Evolutionary conservation across 2,888 invertebrate species (phyloP), one percentile per base, ranked within the genome.

Genomic region (Isoperla grammatica): DNA sequence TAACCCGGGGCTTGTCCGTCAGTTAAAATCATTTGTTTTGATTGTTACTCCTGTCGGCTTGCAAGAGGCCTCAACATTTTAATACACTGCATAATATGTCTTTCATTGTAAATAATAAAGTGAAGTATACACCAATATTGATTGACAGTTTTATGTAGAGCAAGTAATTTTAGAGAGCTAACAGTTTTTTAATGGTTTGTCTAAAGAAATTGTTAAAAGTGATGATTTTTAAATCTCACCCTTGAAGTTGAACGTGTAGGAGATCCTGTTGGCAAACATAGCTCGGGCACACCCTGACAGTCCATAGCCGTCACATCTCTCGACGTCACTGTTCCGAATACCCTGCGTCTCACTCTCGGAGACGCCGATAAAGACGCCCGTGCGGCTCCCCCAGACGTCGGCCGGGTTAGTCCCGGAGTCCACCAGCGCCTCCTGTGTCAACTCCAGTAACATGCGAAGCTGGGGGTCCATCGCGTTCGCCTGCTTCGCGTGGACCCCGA

Each of bases 231-330:
- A n/a, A n/a, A n/a, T 53, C 49, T 64, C 67, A 79, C 78, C 95
- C 72, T 84, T 88, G 66, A 97, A 88, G 74, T 98, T 96, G 76
- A 97, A 97, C 53, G 94, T 88, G 78, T 87, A 99, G 0, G 97
- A 97, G 63, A 99, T 81, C 69, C 98, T 85, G 78, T 98, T 98
- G 63, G 97, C 88, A 76, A 97, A 95, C 97, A 98, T 98, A 62
- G 95, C 91, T 57, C 93, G 82, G 67, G 90, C 90, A 75, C 95
- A 95, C 48, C 98, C 98, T 1, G 92, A 94, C 71, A 97, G 81
- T 61, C 89, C 90, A 76, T 98, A 98, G 42, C 86, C 86, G 71
- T 88, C 90, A 43, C 91, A 83, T 70, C 87, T 83, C 71, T 97
- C 97, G 15, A 91, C 87, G 74, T 95, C 90, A 53, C 77, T 74